Base-by-base conservation (phyloP, 1,140 invertebrate species). In the Paraescarpia echinospica region DNA sequence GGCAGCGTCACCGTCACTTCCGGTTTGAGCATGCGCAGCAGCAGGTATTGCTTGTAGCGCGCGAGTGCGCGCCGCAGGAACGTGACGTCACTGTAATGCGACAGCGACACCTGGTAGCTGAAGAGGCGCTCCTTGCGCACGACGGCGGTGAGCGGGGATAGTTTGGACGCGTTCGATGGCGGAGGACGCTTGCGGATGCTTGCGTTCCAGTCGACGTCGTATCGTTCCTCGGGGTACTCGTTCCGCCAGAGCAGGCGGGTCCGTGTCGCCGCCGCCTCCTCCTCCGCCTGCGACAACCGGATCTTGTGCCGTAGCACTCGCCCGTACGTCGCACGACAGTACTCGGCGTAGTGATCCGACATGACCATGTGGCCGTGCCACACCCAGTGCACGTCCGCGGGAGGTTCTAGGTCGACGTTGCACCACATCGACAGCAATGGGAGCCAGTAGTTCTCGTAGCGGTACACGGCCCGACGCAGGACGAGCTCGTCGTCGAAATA, bases 311-410 rank as follows among this genome's bases (percentile, higher is more conserved):
- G 92, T 31, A 93, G 18, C 34, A 93, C 48, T 18, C 92, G 88
- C 8, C 92, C 92, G 59, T 92, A 93, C 31, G 35, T 35, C 41
- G 90, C 88, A 4, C 35, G 41, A 89, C 93, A 93, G 92, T 92
- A 93, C 34, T 35, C 48, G 89, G 51, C 34, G 90, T 93, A 93
- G 51, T 89, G 92, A 34, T 91, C 51, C 18, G 93, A 90, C 41
- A 92, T 93, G 14, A 93, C 90, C 92, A 93, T 41, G 91, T 93
- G 93, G n/a, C 92, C 90, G n/a, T 92, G 92, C 93, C 93, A 93
- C 35, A 93, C 89, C 93, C 93, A 93, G 93, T 92, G 93, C 33
- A 93, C 59, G 88, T 93, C 93, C 31, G 77, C 35, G 33, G 93
- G 93, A 2, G 93, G 93, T 48, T 93, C 93, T 12, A 93, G 93